Conservation (phyloP, 2,888 invertebrate species). For the Andrena fulva region DNA sequence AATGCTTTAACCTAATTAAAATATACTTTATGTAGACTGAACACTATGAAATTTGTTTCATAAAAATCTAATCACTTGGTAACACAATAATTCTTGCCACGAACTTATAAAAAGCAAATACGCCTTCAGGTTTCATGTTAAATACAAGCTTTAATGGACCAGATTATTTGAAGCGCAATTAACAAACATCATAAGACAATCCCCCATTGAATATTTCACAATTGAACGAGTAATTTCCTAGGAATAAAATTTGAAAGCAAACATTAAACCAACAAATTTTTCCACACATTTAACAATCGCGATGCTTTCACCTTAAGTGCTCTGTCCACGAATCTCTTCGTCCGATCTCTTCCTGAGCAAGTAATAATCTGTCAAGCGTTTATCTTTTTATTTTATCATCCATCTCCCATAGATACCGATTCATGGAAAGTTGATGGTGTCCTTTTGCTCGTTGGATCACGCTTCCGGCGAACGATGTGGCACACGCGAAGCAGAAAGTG, state of each 20-base stretch:
- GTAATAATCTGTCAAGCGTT: conserved; percentile 18
- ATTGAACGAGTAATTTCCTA: background rate
- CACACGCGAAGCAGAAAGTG: background rate
- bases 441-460: background rate
- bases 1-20: too few relatives aligned
- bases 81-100: too few relatives aligned
- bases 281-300: background rate
- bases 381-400: background rate
- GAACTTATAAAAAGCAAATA: background rate
- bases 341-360: conserved; percentile 35
- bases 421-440: conserved; percentile 13
- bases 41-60: too few relatives aligned
- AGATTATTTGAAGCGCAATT: background rate
- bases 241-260: background rate
- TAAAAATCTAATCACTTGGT: too few relatives aligned
- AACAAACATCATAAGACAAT: background rate
- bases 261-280: conserved; percentile 20
- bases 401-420: background rate
- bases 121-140: background rate
- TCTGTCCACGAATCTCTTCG: conserved; percentile 6
- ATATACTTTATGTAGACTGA: too few relatives aligned
- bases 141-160: background rate
- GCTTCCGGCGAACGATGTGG: conserved; percentile 12
- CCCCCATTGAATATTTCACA: too few relatives aligned
- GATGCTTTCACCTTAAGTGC: conserved; percentile 39